Base-by-base conservation (phyloP, 2,888 invertebrate species). In the Cotesia congregata region DNA sequence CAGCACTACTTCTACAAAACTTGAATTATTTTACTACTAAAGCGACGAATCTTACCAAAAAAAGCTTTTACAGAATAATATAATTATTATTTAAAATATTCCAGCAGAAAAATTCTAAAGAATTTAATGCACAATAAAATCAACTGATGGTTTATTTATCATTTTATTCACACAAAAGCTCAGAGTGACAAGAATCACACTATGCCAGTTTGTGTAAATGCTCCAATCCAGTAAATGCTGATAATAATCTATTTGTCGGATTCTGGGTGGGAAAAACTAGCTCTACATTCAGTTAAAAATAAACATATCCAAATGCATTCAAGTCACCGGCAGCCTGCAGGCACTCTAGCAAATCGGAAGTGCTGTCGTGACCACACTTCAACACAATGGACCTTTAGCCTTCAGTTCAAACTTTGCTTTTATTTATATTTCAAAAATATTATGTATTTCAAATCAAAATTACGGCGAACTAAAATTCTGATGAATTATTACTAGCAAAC, bases 291-390 rank as follows among this genome's bases (percentile, higher is more conserved):
- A 50, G 50, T 50, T 50, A 50, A 50, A 50, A 50, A 50, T 50
- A 50, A 50, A 50, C 50, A 50, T 30, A 30, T 50, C 50, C 50
- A 50, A 12, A n/a, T 73, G 59, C 17, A 68, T 39, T 60, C 61
- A 72, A 72, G 39, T 72, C 65, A 72, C 65, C 67, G 41, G 67
- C 60, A 73, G 12, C 40, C 64, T 20, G 15, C 50, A 65, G 30
- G 65, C 38, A 65, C 5, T 65, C 61, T 67, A 59, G 20, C 64
- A 68, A 73, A 77, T 69, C 73, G 73, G 76, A 77, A 77, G 61
- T 68, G 38, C 69, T 69, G 68, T 64, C 65, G 64, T 30, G 30
- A 41, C 9, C 68, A 69, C 17, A 69, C 39, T 50, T 12, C 12
- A 50, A 50, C 50, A 50, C 12, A 50, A 50, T 50, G 50, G 50